Conservation (phyloP, 2,888 invertebrate species). For the Villa cingulata region DNA sequence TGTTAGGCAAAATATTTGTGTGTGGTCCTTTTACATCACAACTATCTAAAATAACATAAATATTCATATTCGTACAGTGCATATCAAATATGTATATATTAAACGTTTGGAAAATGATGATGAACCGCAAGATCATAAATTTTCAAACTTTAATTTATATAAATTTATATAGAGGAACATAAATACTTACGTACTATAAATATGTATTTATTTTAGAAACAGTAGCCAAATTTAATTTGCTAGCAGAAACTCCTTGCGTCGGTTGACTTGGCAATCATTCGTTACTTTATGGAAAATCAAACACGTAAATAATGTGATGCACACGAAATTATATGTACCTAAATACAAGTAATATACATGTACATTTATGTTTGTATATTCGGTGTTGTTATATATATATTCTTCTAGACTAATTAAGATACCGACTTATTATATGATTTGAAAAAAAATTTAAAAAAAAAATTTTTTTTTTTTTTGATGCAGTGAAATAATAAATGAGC, state of each 20-base stretch:
- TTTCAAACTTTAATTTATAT: background rate
- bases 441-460: background rate
- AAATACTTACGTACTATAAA: too few relatives aligned
- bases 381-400: too few relatives aligned
- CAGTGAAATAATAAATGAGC: slow-evolving; percentile 1
- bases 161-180: too few relatives aligned
- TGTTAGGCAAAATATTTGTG: slow-evolving; percentile 4
- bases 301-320: background rate
- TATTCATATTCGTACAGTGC: too few relatives aligned
- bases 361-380: too few relatives aligned
- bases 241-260: background rate
- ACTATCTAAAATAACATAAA: too few relatives aligned
- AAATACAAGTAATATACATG: too few relatives aligned
- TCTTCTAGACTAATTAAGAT: slow-evolving; percentile 11
- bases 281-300: background rate
- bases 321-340: too few relatives aligned
- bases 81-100: background rate
- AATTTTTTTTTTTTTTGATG: background rate
- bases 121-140: slow-evolving; percentile 4
- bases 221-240: too few relatives aligned
- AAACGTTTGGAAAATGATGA: background rate
- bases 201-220: too few relatives aligned
- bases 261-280: slow-evolving; percentile 1
- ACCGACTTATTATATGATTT: slow-evolving; percentile 5
- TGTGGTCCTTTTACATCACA: slow-evolving; percentile 8